Evolutionary conservation across 1,140 invertebrate species (phyloP), one percentile per base, ranked within the genome.

Genomic region (Centruroides vittatus): DNA sequence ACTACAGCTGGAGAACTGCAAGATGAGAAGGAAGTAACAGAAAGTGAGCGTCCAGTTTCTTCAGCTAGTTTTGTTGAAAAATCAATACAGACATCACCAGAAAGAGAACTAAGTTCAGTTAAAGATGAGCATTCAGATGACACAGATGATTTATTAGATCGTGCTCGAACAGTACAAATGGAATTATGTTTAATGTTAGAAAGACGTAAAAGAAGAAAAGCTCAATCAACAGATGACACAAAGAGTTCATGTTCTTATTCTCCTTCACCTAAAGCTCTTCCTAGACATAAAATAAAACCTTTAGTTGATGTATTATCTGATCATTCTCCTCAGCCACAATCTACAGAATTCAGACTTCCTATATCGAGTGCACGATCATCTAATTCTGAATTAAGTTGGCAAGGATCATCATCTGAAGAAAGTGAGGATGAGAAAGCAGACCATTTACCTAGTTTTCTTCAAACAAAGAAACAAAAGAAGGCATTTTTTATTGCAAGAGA

Each of bases 401-500:
- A 64, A 10, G 41, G 56, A 12, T 49, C 62, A 46, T 66, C 65
- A n/a, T 64, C 63, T 52, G 65, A 66, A 13, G 65, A 66, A 23
- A 66, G 63, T 65, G 65, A 66, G n/a, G 55, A 11, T 13, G 65
- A 65, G 56, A 46, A 41, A 35, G 7, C 35, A 11, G 12, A 9
- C 53, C 55, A 52, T 48, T n/a, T 54, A 35, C 36, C 55, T 12
- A 52, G 55, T 46, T 55, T 58, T 54, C 49, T 41, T 23, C n/a
- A 41, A 57, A 61, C 8, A 10, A 71, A 70, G 35, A 70, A 69
- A 62, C 67, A 68, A 35, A 71, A 69, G 59, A 76, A 74, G 62
- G 59, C 71, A 35, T 73, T 68, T 65, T 78, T 76, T 47, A 81
- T 85, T 51, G 85, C 83, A 4, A 71, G 81, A 66, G 86, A 88